phyloP scores from a whole-genome alignment of 1,140 invertebrate species.

The Lasioglossum albipes region DNA sequence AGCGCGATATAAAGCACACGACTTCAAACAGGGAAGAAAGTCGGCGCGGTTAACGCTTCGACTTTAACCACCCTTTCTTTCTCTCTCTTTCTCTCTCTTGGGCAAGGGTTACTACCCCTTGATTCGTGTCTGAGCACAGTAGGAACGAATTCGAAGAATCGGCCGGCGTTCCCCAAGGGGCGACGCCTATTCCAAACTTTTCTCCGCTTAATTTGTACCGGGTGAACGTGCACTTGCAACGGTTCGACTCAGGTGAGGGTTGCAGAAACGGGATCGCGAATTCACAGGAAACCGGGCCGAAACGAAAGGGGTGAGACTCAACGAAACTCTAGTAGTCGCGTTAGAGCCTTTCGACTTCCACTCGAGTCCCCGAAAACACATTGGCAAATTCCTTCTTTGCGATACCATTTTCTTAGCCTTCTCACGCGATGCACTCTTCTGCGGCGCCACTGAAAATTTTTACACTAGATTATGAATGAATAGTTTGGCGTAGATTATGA shows the following conservation, averaged over 20 bases:
- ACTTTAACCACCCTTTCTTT: neutral
- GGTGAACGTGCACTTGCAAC: slow-evolving; percentile 2
- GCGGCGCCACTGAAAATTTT: no score
- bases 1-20: neutral
- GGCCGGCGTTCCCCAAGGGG: slow-evolving; percentile 14
- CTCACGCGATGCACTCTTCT: no score
- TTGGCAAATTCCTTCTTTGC: no score
- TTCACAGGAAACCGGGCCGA: neutral
- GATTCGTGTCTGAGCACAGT: slow-evolving; percentile 15
- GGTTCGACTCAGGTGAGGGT: slow-evolving; percentile 30
- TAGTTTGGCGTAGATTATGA: no score
- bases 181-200: slow-evolving; percentile 26
- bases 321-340: neutral
- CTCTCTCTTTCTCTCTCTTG: neutral
- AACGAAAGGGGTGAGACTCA: neutral
- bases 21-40: neutral
- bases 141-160: slow-evolving; percentile 49
- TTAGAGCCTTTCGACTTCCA: neutral
- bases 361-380: no score
- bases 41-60: slow-evolving; percentile 5
- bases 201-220: slow-evolving; percentile 20
- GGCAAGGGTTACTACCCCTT: neutral
- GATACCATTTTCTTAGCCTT: no score
- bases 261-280: slow-evolving; percentile 7
- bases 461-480: no score